Base-by-base conservation (phyloP, 2,888 invertebrate species). In the Eulithis prunata region DNA sequence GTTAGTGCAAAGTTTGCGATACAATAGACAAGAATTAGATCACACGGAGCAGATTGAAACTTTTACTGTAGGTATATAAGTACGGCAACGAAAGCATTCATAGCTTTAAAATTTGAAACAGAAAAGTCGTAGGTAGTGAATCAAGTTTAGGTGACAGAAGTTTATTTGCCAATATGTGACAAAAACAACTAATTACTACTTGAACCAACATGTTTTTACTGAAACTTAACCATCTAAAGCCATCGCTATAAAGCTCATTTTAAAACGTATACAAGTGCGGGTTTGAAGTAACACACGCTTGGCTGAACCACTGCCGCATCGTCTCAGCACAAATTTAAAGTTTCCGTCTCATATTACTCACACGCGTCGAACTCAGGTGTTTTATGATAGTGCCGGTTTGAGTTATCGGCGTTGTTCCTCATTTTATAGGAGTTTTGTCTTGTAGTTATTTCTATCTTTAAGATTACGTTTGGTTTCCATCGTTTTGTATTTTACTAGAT, bases 241-340 rank as follows among this genome's bases (percentile, higher is more conserved):
- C 12, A 51, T n/a, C 2, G 32, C 10, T 6, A 57, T 62, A 51
- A 52, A 57, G 36, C 41, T 62, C 43, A 28, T 49, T 56, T 62
- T 32, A 36, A 49, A 49, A 49, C 21, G 28, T 13, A 55, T 62
- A 46, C 41, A 54, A 51, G 21, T 21, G 47, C 13, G 32, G 38
- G 11, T 56, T 62, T 49, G 13, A 38, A 49, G 49, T 12, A 46
- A 57, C 51, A 62, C 58, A 28, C 14, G 43, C 46, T 45, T 49
- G 43, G 45, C 14, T 43, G 32, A 54, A 13, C 47, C 41, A 54
- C 13, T 69, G 73, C 69, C 72, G 73, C 71, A 72, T 13, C 45
- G 74, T 77, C 66, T 61, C 59, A 65, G 68, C 74, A 76, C 73
- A 74, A 78, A 78, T 76, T 74, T 71, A 71, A 79, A 77, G 70